Evolutionary conservation across 2,113 vertebrate species (phyloP), one percentile per base, ranked within the genome.

Genomic region (Pteronura brasiliensis): DNA sequence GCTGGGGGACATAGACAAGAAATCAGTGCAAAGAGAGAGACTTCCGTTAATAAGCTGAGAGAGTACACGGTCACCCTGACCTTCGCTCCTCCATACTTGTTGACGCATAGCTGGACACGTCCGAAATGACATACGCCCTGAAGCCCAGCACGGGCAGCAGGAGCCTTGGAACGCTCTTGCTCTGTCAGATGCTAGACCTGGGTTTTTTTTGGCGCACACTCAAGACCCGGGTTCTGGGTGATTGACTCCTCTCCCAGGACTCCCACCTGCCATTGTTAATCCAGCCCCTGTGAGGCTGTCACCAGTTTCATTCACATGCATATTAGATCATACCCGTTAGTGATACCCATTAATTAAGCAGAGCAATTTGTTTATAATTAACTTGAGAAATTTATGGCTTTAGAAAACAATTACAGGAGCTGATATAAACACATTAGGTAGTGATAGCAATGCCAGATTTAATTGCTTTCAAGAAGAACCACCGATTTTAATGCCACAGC

Each of bases 341-440:
- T 86, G 87, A 85, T 96, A 93, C 81, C 91, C 95, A 86, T 98
- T 98, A 97, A 99, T 98, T 98, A 98, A 98, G 71, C 57, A 91
- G 71, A 95, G 59, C 81, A 93, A 96, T 98, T 99, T 98, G 95
- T 98, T 98, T 98, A 97, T 98, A 98, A 98, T 98, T 98, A 98
- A 98, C 95, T 98, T 79, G 92, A 98, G 90, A 98, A 98, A 98
- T 98, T 92, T 98, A 98, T 95, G 93, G 36, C 96, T 98, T 98
- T 95, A 86, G 96, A 98, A 98, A 98, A 98, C 95, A 98, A 93
- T 98, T 98, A 93, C 65, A 97, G 88, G 96, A 95, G 94, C 89
- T 97, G 96, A 98, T 96, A 96, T 63, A 98, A 99, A 98, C 97
- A 98, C 83, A 97, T 96, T 97, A 83, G 29, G 71, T 98, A 96